Conservation (phyloP, 2,797 vertebrate species). For the Eremophila alpestris region DNA sequence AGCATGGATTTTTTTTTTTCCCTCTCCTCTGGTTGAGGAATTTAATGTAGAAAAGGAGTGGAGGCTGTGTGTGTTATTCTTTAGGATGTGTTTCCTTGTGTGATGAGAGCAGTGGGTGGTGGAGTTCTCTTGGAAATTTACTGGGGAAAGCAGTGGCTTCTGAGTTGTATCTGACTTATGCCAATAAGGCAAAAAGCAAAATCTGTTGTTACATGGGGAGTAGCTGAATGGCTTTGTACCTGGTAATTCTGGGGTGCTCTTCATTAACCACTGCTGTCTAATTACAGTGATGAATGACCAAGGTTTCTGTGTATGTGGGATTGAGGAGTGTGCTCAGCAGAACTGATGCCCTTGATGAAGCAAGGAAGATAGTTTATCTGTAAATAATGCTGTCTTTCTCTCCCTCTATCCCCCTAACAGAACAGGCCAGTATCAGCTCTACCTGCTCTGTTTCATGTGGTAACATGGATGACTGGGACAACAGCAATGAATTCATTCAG, state of each 20-base stretch:
- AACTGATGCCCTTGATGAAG: background rate
- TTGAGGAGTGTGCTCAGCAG: background rate
- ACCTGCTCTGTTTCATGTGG: background rate
- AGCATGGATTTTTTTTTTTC: accelerated
- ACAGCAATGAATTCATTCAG: constrained; percentile 74
- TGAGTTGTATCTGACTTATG: background rate
- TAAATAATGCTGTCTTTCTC: background rate
- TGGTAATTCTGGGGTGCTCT: background rate
- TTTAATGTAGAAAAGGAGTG: background rate
- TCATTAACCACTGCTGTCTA: background rate
- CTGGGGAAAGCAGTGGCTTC: background rate
- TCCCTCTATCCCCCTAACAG: background rate
- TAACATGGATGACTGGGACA: constrained; percentile 67
- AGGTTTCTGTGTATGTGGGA: background rate
- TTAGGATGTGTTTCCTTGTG: background rate
- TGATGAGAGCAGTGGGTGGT: background rate
- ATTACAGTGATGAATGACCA: background rate
- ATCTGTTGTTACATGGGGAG: accelerated
- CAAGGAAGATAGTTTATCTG: background rate
- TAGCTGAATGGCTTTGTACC: background rate
- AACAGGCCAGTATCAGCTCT: background rate
- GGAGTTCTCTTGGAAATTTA: background rate
- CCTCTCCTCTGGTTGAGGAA: accelerated
- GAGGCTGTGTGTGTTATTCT: background rate
- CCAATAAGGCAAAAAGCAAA: background rate